Percentiles rank a stretch among this genome's conserved stretches.
Evolutionary conservation across 2,797 vertebrate genomes (phyloP).

Genomic region (Cygnus olor): DNA sequence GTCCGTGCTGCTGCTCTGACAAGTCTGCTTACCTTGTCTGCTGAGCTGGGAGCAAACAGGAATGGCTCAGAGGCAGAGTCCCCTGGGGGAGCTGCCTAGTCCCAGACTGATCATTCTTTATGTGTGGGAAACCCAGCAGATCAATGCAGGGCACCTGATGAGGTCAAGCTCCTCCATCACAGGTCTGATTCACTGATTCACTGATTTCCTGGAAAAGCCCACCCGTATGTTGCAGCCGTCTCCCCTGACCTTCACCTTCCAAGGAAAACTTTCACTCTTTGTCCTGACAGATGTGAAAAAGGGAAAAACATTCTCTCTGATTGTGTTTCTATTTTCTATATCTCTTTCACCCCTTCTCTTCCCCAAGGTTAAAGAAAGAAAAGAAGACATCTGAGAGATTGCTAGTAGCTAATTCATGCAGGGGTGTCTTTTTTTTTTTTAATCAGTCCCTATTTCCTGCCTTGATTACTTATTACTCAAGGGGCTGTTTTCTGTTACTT

Average conservation of each 20-base stretch:
- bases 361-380: neutral
- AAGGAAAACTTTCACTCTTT: neutral
- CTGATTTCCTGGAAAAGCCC: neutral
- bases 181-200: no score
- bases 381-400: neutral
- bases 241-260: neutral
- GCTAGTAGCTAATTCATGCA: neutral
- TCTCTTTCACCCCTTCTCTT: neutral
- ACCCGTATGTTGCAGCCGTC: accelerated
- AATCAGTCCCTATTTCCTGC: neutral
- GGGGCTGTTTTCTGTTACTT: neutral
- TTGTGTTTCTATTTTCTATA: neutral
- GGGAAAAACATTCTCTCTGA: neutral
- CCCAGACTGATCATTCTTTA: neutral
- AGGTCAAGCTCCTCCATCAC: neutral
- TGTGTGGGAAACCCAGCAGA: neutral
- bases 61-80: neutral
- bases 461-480: neutral
- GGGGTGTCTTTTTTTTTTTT: constrained; percentile 32
- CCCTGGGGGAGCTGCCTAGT: neutral
- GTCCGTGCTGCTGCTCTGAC: neutral
- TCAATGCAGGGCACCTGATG: neutral
- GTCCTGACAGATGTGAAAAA: neutral
- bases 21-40: neutral
- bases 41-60: neutral